A percentile compares a stretch with the other conserved stretches of the same genome.
Evolutionary conservation across 2,888 invertebrate species (phyloP).

Genomic region (Drosophila nr. perissopoda): DNA sequence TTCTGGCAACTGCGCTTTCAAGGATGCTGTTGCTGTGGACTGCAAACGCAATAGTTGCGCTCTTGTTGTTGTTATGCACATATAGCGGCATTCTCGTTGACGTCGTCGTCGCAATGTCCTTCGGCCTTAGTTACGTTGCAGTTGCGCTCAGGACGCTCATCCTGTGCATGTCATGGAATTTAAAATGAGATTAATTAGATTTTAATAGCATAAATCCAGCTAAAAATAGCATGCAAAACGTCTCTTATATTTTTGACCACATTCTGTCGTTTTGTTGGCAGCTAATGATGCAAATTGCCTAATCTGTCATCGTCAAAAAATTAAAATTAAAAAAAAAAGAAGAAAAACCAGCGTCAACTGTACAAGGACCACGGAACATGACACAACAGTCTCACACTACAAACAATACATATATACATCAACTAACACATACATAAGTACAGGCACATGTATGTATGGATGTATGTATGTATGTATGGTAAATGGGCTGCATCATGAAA

Average conservation of each 20-base stretch:
- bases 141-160: constrained; percentile 17
- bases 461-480: constrained; percentile 12
- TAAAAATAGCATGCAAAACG: constrained; percentile 46
- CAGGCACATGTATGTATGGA: neutral
- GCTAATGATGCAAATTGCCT: constrained; percentile 41
- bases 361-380: constrained; percentile 28
- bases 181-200: constrained; percentile 55
- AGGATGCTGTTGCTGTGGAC: constrained; percentile 45
- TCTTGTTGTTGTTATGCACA: constrained; percentile 13
- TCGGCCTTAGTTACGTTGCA: constrained; percentile 51
- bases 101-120: constrained; percentile 54
- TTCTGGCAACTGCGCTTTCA: constrained; percentile 44
- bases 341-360: constrained; percentile 11
- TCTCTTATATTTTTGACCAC: constrained; percentile 18
- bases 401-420: neutral
- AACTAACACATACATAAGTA: constrained; percentile 1
- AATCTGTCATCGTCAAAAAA: constrained; percentile 71
- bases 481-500: constrained; percentile 63
- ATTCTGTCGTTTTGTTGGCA: constrained; percentile 14
- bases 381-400: constrained; percentile 7
- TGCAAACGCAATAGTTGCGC: constrained; percentile 28
- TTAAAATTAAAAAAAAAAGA: neutral
- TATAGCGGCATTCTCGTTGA: constrained; percentile 36
- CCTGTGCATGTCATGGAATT: constrained; percentile 29
- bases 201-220: constrained; percentile 30